Percentiles rank a stretch among this genome's conserved stretches.
phyloP scores from a whole-genome alignment of 2,113 vertebrate genomes.

The Genyomyrus donnyi region DNA sequence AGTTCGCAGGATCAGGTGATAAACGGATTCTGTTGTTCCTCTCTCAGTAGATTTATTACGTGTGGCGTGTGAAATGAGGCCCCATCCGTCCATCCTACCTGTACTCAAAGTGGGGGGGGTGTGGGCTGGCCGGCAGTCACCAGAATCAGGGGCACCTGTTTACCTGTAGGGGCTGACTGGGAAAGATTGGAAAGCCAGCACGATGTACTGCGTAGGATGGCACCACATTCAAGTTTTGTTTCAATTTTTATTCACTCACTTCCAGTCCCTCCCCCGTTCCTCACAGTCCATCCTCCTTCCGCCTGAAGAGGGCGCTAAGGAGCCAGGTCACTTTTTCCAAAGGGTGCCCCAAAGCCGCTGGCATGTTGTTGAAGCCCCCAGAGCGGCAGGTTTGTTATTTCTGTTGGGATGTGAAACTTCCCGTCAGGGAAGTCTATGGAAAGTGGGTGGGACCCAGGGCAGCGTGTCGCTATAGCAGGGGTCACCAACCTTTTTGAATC shows the following conservation, averaged over 20 bases:
- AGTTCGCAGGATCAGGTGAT: background rate
- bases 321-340: background rate
- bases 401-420: background rate
- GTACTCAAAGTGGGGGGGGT: background rate
- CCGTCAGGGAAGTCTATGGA: background rate
- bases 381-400: background rate
- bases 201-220: background rate
- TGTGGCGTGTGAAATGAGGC: slow-evolving; percentile 28
- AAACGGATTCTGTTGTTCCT: background rate
- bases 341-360: background rate
- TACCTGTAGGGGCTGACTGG: background rate
- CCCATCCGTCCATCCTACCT: too few species aligned
- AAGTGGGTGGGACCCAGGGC: background rate
- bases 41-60: slow-evolving; percentile 16
- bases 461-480: background rate
- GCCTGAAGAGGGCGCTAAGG: background rate
- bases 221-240: background rate
- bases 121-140: background rate
- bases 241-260: background rate
- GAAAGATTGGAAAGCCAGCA: background rate
- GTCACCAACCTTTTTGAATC: too few species aligned
- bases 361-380: background rate
- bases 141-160: slow-evolving; percentile 6
- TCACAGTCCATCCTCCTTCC: background rate
- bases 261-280: background rate